Base-by-base conservation (phyloP, 2,888 invertebrate species). In the Metalampra italica region DNA sequence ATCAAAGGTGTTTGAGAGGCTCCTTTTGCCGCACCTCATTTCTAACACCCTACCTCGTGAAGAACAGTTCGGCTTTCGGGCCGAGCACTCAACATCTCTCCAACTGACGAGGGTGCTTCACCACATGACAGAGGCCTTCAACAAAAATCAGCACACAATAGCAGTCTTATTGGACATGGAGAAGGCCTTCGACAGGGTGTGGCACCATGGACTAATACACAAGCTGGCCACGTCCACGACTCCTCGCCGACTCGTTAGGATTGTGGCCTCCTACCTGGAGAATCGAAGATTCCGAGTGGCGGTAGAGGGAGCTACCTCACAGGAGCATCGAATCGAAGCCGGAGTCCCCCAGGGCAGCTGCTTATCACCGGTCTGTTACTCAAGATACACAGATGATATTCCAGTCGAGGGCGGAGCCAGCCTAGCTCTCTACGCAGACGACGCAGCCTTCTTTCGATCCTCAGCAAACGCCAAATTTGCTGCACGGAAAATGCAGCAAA, bases 181-280 rank as follows among this genome's bases (percentile, higher is more conserved):
- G 45, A 66, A 68, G 46, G 61, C 66, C 5, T 68, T 72, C 49
- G 67, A 70, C 46, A 29, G 58, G 0, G 66, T 72, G 0, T 67
- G 68, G 68, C 67, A 70, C 45, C 43, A 46, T 0, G 66, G 70
- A 3, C 59, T 71, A 3, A 9, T 68, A 0, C 58, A 47, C 48
- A 70, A 68, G 36, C 43, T 68, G n/a, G 13, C 54, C 0, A 38
- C 9, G 3, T 34, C 57, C 0, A 1, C 48, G 0, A 14, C 47
- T 11, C 60, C 58, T 1, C 46, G 34, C 7, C 43, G 46, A 0
- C 11, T 60, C 0, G 47, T 58, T 0, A 32, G 13, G 13, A 37
- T 58, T 11, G n/a, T 62, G 22, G 53, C 50, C 9, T 54, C 58
- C 4, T 65, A 58, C 50, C 52, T 66, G 0, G 2, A 11, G n/a